Base-by-base conservation (phyloP, 2,113 vertebrate species). In the Brachirus orientalis region DNA sequence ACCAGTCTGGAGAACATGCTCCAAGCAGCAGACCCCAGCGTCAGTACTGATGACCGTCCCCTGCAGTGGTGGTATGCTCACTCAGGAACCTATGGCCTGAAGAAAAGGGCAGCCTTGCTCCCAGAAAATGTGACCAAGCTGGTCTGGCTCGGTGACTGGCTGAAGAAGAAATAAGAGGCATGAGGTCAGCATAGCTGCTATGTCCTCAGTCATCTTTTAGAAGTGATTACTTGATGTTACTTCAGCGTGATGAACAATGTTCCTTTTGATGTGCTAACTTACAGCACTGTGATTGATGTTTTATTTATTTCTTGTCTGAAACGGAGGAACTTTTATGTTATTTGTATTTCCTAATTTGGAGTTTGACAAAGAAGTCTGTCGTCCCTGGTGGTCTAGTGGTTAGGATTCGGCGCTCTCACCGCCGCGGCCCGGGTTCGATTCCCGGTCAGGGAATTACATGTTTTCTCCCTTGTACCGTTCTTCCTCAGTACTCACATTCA, bases 381-480 rank as follows among this genome's bases (percentile, higher is more conserved):
- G n/a, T 89, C 80, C 84, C 87, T 91, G 88, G 75, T 91, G 85
- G 90, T 89, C 89, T 88, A 89, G 89, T 90, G 89, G 90, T 77
- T 90, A 86, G 82, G 84, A 90, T 90, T 90, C 77, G 75, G 77
- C 7, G 83, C 61, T 65, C 86, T 90, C 89, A 88, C 90, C 40
- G 47, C 73, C 18, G 76, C 70, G 17, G 77, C 72, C 86, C 68
- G 80, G 11, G 86, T 87, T 90, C 88, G 79, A 69, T 86, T 93
- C 72, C 85, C 82, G 87, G 77, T 86, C 57, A 79, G 74, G 11
- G 54, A 92, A 52, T 2, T 2, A 28, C 22, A 3, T 28, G 22
- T 28, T 28, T 28, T n/a, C n/a, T n/a, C n/a, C n/a, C n/a, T n/a
- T n/a, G n/a, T n/a, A n/a, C n/a, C n/a, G n/a, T n/a, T n/a, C n/a